Base-by-base conservation (phyloP, 1,140 invertebrate genomes). In the Rhagoletis zephyria region DNA sequence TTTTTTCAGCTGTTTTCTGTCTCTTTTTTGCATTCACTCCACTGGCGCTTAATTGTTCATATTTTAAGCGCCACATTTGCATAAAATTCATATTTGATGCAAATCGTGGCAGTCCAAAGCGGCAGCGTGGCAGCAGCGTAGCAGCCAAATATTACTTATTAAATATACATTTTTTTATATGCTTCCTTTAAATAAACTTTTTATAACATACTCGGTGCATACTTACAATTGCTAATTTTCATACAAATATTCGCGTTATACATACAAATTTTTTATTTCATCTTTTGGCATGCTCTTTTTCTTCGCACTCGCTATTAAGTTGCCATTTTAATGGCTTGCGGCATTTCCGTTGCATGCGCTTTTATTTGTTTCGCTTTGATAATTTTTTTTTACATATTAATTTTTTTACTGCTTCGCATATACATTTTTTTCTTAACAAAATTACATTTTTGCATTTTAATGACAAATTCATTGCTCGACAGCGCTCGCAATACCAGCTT, bases 1-100 rank as follows among this genome's bases (percentile, higher is more conserved):
- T 42, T 67, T 67, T 40, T 3, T 42, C 30, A 30, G 30, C 30
- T 30, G 30, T 30, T 30, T 30, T 45, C 10, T n/a, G 42, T 70
- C 14, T 14, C 16, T 45, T 70, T 42, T 70, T 70, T 70, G 51
- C 2, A 56, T 56, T 56, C 51, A 56, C 10, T 12, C 12, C 10
- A 14, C 61, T 63, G 61, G 61, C 12, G 61, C 61, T 63, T 48
- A 74, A 74, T 74, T 74, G 42, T 45, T 74, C 67, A 74, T 48
- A 74, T 74, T 74, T 48, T 3, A 45, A 74, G 67, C 67, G 67
- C 0, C 12, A n/a, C 5, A 74, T 74, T 74, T 74, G 67, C 67
- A 74, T 74, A 74, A 74, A 45, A 74, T 74, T 45, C 67, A 48
- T 74, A 48, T 74, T 74, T 45, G 45, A 45, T 74, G 67, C 14